Conservation (phyloP, 2,113 vertebrate species). For the Odontesthes bonariensis region DNA sequence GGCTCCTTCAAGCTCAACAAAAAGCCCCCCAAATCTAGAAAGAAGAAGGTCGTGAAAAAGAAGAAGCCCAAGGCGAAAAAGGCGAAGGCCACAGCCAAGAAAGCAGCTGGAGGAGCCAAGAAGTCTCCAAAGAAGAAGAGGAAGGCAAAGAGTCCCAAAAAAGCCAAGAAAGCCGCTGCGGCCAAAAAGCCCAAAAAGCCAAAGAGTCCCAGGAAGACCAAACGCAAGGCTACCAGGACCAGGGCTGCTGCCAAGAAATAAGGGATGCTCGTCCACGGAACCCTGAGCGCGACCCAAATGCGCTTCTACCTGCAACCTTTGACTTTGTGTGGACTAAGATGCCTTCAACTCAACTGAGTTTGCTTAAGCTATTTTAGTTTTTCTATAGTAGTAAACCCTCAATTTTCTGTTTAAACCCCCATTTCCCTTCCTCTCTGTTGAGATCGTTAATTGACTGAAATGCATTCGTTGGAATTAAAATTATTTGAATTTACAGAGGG, state of each 20-base stretch:
- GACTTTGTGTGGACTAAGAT: conserved; percentile 48
- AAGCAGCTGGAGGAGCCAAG: conserved; percentile 43
- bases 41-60: conserved; percentile 62
- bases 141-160: conserved; percentile 68
- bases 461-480: conserved; percentile 40
- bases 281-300: not conserved
- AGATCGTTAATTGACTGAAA: conserved; percentile 10
- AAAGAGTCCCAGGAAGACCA: conserved; percentile 61
- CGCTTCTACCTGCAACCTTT: not conserved
- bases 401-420: conserved; percentile 26
- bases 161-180: conserved; percentile 48
- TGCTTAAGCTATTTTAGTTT: conserved; percentile 33
- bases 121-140: conserved; percentile 72
- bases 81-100: conserved; percentile 43
- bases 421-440: not conserved
- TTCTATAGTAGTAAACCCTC: conserved; percentile 18
- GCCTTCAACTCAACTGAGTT: conserved; percentile 20
- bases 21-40: conserved; percentile 38
- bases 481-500: conserved; percentile 17
- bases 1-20: conserved; percentile 74
- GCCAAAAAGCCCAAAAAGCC: conserved; percentile 57
- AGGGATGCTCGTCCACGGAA: conserved; percentile 3
- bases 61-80: conserved; percentile 51
- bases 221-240: conserved; percentile 45
- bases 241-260: conserved; percentile 59